Conservation (phyloP, 2,888 invertebrate genomes). For the Dimorphilus gyrociliatus region DNA sequence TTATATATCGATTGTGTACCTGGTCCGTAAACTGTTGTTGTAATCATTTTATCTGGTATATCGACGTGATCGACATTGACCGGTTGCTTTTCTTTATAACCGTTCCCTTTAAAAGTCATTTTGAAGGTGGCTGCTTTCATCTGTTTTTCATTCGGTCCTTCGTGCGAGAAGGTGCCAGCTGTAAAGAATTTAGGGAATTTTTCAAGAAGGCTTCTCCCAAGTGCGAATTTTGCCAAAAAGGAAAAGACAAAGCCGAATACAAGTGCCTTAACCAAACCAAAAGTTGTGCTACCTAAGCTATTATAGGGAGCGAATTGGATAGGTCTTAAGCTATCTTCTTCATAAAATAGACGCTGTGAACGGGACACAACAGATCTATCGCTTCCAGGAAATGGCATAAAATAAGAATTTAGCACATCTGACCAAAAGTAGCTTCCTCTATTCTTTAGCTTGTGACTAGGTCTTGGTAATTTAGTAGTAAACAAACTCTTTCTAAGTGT, state of each 20-base stretch:
- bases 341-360: constrained; percentile 58
- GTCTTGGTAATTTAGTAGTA: constrained; percentile 39
- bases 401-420: constrained; percentile 44
- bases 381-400: constrained; percentile 61
- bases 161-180: constrained; percentile 49
- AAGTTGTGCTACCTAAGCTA: constrained; percentile 42
- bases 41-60: constrained; percentile 40
- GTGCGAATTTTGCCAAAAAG: constrained; percentile 46
- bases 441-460: constrained; percentile 15
- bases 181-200: constrained; percentile 56
- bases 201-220: constrained; percentile 50
- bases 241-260: constrained; percentile 46
- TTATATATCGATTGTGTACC: constrained; percentile 20
- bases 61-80: too few relatives aligned
- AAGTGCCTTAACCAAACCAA: constrained; percentile 42
- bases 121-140: constrained; percentile 47
- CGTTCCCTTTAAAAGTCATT: constrained; percentile 56
- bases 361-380: constrained; percentile 67
- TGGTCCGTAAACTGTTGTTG: constrained; percentile 34
- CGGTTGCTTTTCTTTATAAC: constrained; percentile 55
- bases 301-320: constrained; percentile 61
- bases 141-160: constrained; percentile 43
- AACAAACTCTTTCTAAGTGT: constrained; percentile 52
- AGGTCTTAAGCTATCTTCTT: constrained; percentile 53
- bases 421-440: constrained; percentile 15